Conservation (phyloP, 2,797 vertebrate genomes). For the Lacerta viridis region DNA sequence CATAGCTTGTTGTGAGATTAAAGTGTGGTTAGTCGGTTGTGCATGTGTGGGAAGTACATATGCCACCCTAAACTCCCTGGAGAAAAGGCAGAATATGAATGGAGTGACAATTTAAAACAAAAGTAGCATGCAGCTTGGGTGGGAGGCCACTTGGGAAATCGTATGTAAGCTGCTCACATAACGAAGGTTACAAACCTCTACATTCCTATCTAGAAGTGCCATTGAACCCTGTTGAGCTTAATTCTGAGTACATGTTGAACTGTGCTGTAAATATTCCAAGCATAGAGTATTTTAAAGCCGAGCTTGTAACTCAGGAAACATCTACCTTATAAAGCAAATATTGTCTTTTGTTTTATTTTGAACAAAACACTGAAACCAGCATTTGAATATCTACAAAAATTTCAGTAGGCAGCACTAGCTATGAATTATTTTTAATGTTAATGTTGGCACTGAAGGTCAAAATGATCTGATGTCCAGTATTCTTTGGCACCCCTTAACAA, state of each 20-base stretch:
- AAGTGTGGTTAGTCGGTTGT: not conserved
- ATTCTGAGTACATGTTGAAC: not conserved
- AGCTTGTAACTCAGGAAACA: not conserved
- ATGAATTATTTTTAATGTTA: slow-evolving; percentile 1
- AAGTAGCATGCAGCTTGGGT: not conserved
- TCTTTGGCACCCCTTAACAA: not conserved
- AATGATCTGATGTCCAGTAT: no score
- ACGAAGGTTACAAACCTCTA: not conserved
- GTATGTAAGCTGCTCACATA: not conserved
- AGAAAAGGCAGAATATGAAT: not conserved
- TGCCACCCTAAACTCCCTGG: no score
- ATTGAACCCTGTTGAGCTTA: no score
- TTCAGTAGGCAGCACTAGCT: not conserved
- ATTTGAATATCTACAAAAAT: not conserved
- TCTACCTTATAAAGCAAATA: not conserved
- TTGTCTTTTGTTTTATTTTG: no score
- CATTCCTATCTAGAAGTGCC: no score
- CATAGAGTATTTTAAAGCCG: not conserved
- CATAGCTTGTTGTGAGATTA: not conserved
- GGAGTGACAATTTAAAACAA: not conserved
- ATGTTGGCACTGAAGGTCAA: no score
- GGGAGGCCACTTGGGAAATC: not conserved
- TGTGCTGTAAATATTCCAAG: not conserved
- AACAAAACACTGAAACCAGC: not conserved
- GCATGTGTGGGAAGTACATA: not conserved